These are phyloP conservation scores for Solea solea DNA, from an alignment of 2,113 vertebrate species.

Conservation along the genomic window DNA sequence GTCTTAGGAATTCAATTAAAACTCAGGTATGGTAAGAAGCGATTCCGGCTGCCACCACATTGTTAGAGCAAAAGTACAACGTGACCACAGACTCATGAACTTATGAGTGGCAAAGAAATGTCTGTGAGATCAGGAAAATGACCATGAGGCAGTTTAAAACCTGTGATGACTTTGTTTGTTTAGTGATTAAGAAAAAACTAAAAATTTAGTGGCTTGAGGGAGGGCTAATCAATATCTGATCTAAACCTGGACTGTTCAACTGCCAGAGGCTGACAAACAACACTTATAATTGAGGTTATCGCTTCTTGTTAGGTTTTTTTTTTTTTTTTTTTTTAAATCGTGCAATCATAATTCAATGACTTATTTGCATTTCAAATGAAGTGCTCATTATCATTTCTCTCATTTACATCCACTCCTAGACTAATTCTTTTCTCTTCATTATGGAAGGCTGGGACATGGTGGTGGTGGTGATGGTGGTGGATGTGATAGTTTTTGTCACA, in stretches of 20 bases:
- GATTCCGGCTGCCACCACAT: not conserved
- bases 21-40: conserved; percentile 3
- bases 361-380: conserved; percentile 81
- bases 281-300: conserved; percentile 74
- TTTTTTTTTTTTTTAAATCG: conserved; percentile 55
- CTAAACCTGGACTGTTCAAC: conserved; percentile 35
- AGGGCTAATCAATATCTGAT: conserved; percentile 39
- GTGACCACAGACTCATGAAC: conserved; percentile 29
- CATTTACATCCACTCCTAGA: conserved; percentile 69
- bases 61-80: conserved; percentile 5
- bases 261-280: conserved; percentile 45
- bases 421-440: conserved; percentile 76
- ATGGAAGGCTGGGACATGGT: conserved; percentile 53
- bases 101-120: conserved; percentile 17
- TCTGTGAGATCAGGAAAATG: conserved; percentile 16
- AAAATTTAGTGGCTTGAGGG: conserved; percentile 17
- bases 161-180: not conserved
- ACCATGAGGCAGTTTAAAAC: conserved; percentile 38
- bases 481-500: conserved; percentile 32
- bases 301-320: conserved; percentile 57
- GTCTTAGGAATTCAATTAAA: conserved; percentile 33
- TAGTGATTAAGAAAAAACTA: conserved; percentile 1
- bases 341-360: conserved; percentile 75
- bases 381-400: conserved; percentile 76
- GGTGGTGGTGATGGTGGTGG: conserved; percentile 16